These are phyloP conservation scores for Acipenser oxyrinchus DNA, from an alignment of 2,797 vertebrate genomes.

Conservation along the genomic window DNA sequence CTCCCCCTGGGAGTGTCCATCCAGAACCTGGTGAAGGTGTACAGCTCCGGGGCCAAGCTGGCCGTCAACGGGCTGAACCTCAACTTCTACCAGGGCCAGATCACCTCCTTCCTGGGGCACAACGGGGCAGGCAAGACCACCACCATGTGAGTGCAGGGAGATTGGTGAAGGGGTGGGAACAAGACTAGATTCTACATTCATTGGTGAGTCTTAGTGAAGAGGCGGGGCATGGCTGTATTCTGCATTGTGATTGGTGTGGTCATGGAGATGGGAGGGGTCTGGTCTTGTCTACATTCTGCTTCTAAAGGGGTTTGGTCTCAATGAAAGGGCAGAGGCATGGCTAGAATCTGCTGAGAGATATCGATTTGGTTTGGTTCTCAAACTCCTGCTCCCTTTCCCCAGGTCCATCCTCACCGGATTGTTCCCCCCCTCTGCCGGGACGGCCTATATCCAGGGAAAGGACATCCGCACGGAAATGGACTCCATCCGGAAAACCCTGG, in stretches of 20 bases:
- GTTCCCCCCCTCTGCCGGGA: constrained; percentile 82
- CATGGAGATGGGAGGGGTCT: neutral
- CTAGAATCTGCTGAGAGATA: too few species aligned
- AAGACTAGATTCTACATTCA: too few species aligned
- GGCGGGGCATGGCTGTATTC: neutral
- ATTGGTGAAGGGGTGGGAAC: neutral
- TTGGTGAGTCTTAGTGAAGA: too few species aligned
- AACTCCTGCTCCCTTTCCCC: constrained; percentile 1
- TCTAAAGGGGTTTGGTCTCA: too few species aligned
- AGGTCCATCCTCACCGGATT: constrained; percentile 90
- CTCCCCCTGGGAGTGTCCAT: constrained; percentile 69
- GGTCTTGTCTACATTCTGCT: too few species aligned
- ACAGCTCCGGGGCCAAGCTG: constrained; percentile 58
- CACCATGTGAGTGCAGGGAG: constrained; percentile 66
- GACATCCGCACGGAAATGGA: constrained; percentile 72
- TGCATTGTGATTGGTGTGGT: neutral
- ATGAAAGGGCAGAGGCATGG: too few species aligned
- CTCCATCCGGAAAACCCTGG: constrained; percentile 68
- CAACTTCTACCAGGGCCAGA: constrained; percentile 82
- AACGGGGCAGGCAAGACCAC: constrained; percentile 88
- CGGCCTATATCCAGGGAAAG: constrained; percentile 71
- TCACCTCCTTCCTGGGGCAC: constrained; percentile 85
- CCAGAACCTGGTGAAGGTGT: constrained; percentile 75
- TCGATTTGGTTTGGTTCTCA: neutral
- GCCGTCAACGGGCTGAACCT: constrained; percentile 78